Evolutionary conservation across 2,888 invertebrate species (phyloP).

Genomic region (Pristionchus arcanus): DNA sequence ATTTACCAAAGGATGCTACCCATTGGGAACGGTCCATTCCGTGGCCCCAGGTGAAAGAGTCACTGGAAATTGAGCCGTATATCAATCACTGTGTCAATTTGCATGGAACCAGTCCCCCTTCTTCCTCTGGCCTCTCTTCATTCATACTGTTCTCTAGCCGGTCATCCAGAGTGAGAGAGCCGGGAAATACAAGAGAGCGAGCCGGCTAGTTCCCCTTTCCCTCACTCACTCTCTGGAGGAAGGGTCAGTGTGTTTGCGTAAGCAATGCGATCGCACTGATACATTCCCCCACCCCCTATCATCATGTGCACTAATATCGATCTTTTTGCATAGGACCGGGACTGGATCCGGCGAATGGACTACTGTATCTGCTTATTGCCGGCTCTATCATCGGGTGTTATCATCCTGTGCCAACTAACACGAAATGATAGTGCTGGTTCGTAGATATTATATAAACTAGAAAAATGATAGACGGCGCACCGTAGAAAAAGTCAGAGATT

Average conservation of each 20-base stretch:
- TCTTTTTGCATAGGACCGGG: not conserved
- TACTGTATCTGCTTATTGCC: too few relatives aligned
- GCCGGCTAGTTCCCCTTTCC: not conserved
- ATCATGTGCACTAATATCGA: conserved; percentile 30
- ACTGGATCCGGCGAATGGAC: not conserved
- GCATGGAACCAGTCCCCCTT: conserved; percentile 38
- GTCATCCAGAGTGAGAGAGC: not conserved
- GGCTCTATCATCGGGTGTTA: too few relatives aligned
- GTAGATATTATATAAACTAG: too few relatives aligned
- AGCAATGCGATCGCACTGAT: not conserved
- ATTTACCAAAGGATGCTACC: too few relatives aligned
- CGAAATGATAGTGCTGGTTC: too few relatives aligned
- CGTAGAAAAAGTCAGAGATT: not conserved
- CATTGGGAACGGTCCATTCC: too few relatives aligned
- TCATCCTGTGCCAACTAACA: too few relatives aligned
- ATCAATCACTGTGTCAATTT: conserved; percentile 48
- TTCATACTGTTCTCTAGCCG: not conserved
- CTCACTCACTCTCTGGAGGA: not conserved
- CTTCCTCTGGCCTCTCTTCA: not conserved
- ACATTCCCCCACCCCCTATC: not conserved
- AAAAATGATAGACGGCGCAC: too few relatives aligned
- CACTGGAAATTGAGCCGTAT: not conserved
- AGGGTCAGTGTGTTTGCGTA: conserved; percentile 43
- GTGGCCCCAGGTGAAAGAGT: not conserved
- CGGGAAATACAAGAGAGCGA: not conserved